Conservation (phyloP, 2,797 vertebrate genomes). For the Myotis daubentonii region DNA sequence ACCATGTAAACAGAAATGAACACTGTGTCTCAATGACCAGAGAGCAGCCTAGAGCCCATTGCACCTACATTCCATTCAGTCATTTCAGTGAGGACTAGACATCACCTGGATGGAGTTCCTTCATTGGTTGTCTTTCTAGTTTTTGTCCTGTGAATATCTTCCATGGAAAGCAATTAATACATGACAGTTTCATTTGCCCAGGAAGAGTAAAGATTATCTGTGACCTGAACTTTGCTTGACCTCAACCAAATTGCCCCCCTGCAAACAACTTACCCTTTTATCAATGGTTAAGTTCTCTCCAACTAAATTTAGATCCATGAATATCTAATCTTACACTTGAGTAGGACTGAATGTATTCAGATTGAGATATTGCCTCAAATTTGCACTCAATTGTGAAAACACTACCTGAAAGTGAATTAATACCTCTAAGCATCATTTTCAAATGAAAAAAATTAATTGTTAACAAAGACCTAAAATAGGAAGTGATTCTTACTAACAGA, state of each 20-base stretch:
- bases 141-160: background rate
- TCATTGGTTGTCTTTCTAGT: background rate
- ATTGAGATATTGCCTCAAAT: background rate
- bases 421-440: background rate
- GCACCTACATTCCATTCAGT: background rate
- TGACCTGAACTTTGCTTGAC: background rate
- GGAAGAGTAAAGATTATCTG: background rate
- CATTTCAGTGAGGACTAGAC: too few relatives aligned
- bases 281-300: background rate
- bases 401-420: background rate
- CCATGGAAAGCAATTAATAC: background rate
- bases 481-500: background rate
- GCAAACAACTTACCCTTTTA: background rate
- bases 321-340: background rate
- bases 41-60: background rate
- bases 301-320: background rate
- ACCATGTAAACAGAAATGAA: background rate
- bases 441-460: background rate
- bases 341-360: background rate
- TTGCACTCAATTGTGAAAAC: background rate
- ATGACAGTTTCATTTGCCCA: background rate
- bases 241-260: background rate
- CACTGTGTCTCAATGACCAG: background rate
- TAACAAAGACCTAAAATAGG: background rate
- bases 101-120: background rate